Percentiles rank a stretch among this genome's conserved stretches.
These are phyloP conservation scores for Oreochromis niloticus DNA, from an alignment of 2,113 vertebrate genomes.

Conservation along the genomic window DNA sequence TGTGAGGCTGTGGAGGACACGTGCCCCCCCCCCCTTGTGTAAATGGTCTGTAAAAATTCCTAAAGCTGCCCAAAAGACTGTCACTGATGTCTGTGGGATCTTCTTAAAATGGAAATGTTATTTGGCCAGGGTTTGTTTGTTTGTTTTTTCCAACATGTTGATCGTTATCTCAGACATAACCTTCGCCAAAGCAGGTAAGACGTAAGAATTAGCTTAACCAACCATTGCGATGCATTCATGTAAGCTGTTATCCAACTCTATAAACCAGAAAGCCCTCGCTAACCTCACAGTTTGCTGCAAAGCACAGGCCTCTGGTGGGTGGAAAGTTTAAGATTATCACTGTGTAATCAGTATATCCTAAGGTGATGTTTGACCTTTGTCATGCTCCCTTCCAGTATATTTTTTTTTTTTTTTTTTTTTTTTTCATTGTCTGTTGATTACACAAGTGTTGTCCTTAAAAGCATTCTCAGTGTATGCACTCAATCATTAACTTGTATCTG, in stretches of 20 bases:
- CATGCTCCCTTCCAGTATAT: not conserved
- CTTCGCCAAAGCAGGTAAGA: not conserved
- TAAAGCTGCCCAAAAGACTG: not conserved
- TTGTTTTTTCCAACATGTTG: not conserved
- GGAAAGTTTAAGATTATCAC: not conserved
- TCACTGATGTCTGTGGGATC: not conserved
- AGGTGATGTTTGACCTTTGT: not conserved
- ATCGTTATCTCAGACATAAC: not conserved
- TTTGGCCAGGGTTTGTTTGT: not conserved
- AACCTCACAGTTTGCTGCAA: not conserved
- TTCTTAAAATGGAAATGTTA: not conserved
- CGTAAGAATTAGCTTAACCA: not conserved
- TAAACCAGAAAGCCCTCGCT: not conserved
- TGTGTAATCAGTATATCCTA: not conserved
- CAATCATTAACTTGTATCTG: not conserved
- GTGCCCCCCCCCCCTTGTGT: not conserved
- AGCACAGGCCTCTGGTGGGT: not conserved
- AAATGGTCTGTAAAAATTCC: not conserved
- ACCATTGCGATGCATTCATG: rapidly evolving
- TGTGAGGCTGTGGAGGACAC: not conserved
- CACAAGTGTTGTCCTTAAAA: not conserved
- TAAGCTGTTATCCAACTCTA: not conserved
- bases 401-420: not conserved
- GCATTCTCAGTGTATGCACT: rapidly evolving
- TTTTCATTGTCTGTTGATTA: rapidly evolving